Evolutionary conservation across 2,888 invertebrate genomes (phyloP).

Genomic region (Xestia sexstrigata): DNA sequence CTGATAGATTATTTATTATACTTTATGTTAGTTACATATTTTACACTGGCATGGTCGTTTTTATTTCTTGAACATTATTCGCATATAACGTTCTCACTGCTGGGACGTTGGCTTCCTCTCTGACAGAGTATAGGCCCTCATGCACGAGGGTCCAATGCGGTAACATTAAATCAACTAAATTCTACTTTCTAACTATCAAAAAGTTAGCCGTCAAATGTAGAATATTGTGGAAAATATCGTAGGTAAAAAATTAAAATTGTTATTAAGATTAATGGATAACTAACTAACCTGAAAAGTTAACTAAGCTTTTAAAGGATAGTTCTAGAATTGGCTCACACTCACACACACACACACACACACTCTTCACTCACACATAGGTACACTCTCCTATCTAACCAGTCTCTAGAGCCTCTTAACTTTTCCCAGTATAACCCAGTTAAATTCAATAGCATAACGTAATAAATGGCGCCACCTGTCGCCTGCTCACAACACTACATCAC

Average conservation of each 20-base stretch:
- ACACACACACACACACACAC: too few species aligned
- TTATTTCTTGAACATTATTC: neutral
- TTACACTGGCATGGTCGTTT: neutral
- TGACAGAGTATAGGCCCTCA: neutral
- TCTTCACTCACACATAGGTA: too few species aligned
- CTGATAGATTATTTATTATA: conserved; percentile 46
- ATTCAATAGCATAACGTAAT: conserved; percentile 26
- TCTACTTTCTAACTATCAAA: too few species aligned
- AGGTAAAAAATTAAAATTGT: too few species aligned
- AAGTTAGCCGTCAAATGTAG: neutral
- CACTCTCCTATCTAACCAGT: too few species aligned
- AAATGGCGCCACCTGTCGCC: conserved; percentile 44
- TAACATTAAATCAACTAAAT: neutral
- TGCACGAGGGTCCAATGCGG: neutral
- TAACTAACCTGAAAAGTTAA: too few species aligned
- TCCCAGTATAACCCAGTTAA: conserved; percentile 8
- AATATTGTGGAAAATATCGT: neutral
- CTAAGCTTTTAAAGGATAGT: too few species aligned
- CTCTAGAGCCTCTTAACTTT: neutral
- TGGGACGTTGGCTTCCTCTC: neutral
- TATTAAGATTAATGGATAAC: too few species aligned
- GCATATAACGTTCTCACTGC: neutral
- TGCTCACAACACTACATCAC: conserved; percentile 12
- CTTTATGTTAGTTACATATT: conserved; percentile 14
- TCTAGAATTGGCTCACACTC: neutral